Percentiles rank a stretch among this genome's conserved stretches.
Evolutionary conservation across 1,140 invertebrate species (phyloP).

Genomic region (Drosophila aff.): DNA sequence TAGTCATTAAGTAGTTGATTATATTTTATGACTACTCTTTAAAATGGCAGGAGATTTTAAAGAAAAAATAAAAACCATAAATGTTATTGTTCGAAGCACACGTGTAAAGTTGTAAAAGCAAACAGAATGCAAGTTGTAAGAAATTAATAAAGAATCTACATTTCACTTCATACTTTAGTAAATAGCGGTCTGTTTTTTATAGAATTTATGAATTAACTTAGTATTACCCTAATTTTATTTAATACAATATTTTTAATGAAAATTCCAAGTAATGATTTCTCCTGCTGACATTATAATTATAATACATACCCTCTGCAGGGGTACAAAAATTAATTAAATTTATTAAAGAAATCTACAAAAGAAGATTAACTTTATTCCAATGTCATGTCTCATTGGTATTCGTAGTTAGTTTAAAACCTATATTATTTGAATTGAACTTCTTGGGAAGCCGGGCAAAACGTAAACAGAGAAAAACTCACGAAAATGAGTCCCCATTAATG

Average conservation of each 20-base stretch:
- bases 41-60: neutral
- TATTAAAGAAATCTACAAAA: neutral
- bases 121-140: neutral
- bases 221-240: neutral
- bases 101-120: neutral
- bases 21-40: conserved; percentile 4
- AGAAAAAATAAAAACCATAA: neutral
- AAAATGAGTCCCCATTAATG: conserved; percentile 31
- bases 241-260: neutral
- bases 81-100: neutral
- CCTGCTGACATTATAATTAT: neutral
- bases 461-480: conserved; percentile 15
- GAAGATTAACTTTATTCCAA: neutral
- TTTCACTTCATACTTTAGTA: neutral
- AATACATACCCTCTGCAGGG: neutral
- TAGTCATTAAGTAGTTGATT: neutral
- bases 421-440: conserved; percentile 1
- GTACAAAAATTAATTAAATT: neutral
- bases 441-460: neutral
- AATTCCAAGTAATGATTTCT: too few species aligned
- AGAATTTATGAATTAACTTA: neutral
- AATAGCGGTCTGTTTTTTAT: neutral
- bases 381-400: neutral
- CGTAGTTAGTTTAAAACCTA: neutral
- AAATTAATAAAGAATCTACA: neutral